phyloP scores from a whole-genome alignment of 2,797 vertebrate genomes.

The Cyprinodon diabolis region DNA sequence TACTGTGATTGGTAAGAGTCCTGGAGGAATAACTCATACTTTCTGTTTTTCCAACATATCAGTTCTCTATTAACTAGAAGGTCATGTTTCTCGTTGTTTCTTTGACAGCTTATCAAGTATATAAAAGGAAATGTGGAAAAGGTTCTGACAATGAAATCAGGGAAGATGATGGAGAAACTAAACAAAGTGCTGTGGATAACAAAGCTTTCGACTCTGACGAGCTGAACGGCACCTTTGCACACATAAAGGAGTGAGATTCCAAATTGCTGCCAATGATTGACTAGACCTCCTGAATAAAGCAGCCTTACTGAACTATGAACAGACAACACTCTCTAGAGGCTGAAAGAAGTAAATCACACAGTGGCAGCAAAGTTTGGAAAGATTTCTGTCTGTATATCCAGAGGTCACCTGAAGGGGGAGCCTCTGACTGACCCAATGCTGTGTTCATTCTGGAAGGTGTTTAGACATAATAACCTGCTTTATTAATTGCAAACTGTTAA shows the following conservation, averaged over 20 bases:
- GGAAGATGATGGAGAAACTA: neutral
- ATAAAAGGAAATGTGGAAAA: conserved; percentile 4
- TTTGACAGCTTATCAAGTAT: conserved; percentile 64
- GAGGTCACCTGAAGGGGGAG: neutral
- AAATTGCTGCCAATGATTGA: neutral
- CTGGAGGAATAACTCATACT: neutral
- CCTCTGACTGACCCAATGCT: neutral
- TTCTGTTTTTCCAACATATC: neutral
- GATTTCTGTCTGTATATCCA: neutral
- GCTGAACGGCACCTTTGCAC: conserved; percentile 36
- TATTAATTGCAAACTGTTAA: conserved; percentile 13
- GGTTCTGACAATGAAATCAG: conserved; percentile 30
- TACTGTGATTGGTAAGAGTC: conserved; percentile 81
- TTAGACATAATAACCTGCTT: neutral
- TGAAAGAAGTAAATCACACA: neutral
- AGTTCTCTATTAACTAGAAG: neutral
- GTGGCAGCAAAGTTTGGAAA: neutral
- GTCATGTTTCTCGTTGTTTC: neutral
- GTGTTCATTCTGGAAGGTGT: too few relatives aligned
- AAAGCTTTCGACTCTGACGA: conserved; percentile 45
- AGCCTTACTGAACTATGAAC: neutral
- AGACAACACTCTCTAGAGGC: conserved; percentile 51
- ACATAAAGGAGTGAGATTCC: conserved; percentile 66
- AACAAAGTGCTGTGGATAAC: conserved; percentile 66
- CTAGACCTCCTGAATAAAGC: neutral